Conservation (phyloP, 2,113 vertebrate genomes). For the Phocoena phocoena region DNA sequence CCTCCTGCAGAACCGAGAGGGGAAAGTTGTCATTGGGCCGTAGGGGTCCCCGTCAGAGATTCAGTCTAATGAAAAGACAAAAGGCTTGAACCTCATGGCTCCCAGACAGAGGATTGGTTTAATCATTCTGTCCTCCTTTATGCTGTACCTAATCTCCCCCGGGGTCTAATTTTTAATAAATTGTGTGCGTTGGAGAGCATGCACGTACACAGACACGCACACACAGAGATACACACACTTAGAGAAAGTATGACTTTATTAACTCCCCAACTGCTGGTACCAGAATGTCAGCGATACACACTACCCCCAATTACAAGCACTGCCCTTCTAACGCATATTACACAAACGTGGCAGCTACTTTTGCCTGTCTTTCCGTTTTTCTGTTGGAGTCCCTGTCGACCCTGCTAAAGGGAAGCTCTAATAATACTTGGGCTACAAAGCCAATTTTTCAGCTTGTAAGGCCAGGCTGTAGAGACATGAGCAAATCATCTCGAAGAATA, state of each 20-base stretch:
- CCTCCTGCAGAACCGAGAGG: background rate
- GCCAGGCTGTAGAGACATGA: background rate
- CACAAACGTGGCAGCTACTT: background rate
- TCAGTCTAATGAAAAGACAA: background rate
- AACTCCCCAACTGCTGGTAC: background rate
- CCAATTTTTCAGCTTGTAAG: background rate
- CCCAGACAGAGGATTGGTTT: background rate
- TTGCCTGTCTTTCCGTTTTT: background rate
- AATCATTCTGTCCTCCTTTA: background rate
- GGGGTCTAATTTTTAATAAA: background rate
- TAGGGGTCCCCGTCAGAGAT: background rate
- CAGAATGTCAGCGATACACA: rapidly evolving
- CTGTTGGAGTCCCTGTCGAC: background rate
- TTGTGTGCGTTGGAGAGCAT: background rate
- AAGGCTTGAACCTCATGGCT: background rate
- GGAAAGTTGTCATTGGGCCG: background rate
- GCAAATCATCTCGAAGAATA: background rate
- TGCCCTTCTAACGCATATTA: background rate
- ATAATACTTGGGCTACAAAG: background rate
- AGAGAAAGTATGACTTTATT: background rate
- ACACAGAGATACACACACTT: rapidly evolving
- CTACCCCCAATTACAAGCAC: background rate
- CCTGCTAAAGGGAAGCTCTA: background rate
- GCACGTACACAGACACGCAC: rapidly evolving
- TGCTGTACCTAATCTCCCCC: background rate